phyloP scores from a whole-genome alignment of 2,888 invertebrate species.

The Ophion costatus region DNA sequence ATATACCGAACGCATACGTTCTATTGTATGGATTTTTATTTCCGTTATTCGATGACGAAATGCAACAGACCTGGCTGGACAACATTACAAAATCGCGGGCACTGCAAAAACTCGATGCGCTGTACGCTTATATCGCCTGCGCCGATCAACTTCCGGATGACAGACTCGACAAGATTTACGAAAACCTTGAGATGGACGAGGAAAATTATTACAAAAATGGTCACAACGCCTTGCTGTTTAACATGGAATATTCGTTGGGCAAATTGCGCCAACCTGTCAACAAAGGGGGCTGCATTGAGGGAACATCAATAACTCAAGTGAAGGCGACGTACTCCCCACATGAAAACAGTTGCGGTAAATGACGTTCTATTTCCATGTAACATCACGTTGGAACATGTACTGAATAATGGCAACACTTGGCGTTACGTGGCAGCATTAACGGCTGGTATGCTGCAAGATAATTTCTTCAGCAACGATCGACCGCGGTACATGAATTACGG shows the following conservation, averaged over 20 bases:
- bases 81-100: conserved; percentile 90
- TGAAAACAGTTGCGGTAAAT: conserved; percentile 86
- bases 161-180: conserved; percentile 92
- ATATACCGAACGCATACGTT: no score
- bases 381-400: neutral
- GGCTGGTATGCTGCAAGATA: conserved; percentile 96
- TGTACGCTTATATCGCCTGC: conserved; percentile 96
- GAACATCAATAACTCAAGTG: conserved; percentile 83
- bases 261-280: conserved; percentile 84
- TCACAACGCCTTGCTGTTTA: conserved; percentile 84
- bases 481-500: conserved; percentile 97
- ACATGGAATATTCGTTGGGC: conserved; percentile 84
- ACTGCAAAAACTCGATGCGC: conserved; percentile 91
- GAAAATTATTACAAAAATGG: conserved; percentile 84
- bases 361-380: neutral
- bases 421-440: conserved; percentile 90
- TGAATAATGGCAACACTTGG: neutral
- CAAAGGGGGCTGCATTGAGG: conserved; percentile 85
- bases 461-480: conserved; percentile 94
- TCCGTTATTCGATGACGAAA: neutral
- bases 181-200: conserved; percentile 83
- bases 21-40: no score
- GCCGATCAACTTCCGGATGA: conserved; percentile 95
- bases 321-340: conserved; percentile 84
- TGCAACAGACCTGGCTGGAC: conserved; percentile 93